These are phyloP conservation scores for Ictidomys tridecemlineatus DNA, from an alignment of 2,113 vertebrate species.

Conservation along the genomic window DNA sequence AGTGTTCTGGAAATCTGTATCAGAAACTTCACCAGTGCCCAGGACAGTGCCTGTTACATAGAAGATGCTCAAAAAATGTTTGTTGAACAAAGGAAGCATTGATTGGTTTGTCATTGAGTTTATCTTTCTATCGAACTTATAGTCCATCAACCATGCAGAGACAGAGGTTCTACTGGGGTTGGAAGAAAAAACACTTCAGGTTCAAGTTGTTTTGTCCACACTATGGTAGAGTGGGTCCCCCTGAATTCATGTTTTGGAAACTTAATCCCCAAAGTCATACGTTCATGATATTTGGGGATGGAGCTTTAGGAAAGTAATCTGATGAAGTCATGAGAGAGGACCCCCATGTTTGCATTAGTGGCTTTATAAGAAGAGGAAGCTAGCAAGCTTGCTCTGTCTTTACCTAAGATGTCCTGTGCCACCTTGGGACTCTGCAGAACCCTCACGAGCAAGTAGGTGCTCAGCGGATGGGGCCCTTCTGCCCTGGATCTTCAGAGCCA, in stretches of 20 bases:
- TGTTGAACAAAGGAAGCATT: constrained; percentile 10
- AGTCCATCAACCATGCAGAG: neutral
- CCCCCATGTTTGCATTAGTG: neutral
- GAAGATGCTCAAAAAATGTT: neutral
- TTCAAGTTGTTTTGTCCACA: neutral
- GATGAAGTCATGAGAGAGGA: neutral
- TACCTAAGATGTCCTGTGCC: neutral
- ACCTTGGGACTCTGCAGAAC: neutral
- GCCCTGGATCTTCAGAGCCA: neutral
- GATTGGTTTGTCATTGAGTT: neutral
- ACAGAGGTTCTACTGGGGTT: neutral
- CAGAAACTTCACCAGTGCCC: neutral
- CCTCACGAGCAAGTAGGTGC: neutral
- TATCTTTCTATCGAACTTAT: neutral
- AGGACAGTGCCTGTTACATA: neutral
- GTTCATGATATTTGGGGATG: neutral
- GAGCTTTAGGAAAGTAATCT: neutral
- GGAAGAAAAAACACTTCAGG: neutral
- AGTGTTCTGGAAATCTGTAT: neutral
- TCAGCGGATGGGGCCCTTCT: neutral
- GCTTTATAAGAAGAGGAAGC: neutral
- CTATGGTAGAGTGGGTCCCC: neutral
- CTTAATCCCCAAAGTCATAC: neutral
- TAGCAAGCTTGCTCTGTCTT: neutral
- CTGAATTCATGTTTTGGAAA: neutral